These are phyloP conservation scores for Agriopis aurantiaria DNA, from an alignment of 2,888 invertebrate species.

Conservation along the genomic window DNA sequence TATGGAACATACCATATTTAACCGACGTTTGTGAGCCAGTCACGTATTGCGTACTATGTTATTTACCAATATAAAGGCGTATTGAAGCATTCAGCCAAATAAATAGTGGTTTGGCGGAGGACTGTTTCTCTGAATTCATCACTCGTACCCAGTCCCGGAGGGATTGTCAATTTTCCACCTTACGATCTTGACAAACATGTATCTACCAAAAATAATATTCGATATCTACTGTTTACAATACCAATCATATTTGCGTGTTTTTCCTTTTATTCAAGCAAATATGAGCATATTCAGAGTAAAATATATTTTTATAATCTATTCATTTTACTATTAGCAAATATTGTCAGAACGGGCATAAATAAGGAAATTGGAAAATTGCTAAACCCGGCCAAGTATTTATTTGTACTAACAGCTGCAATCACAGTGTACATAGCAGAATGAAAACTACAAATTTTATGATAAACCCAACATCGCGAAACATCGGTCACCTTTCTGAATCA, in stretches of 20 bases:
- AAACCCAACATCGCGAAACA: no score
- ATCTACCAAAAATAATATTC: conserved; percentile 45
- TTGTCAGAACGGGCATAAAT: neutral
- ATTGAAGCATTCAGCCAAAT: conserved; percentile 37
- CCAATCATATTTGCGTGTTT: conserved; percentile 18
- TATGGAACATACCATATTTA: conserved; percentile 28
- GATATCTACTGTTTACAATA: conserved; percentile 40
- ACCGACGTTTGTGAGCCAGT: conserved; percentile 14
- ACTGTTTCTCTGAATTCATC: conserved; percentile 48
- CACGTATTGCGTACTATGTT: conserved; percentile 12
- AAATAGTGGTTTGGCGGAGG: conserved; percentile 38
- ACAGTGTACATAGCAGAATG: no score
- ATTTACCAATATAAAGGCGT: conserved; percentile 31
- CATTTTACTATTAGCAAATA: conserved; percentile 1
- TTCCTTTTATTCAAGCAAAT: conserved; percentile 7
- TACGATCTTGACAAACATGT: conserved; percentile 48
- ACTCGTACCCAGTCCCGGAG: conserved; percentile 42
- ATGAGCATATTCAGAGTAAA: conserved; percentile 7
- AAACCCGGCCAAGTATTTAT: no score
- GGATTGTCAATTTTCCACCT: conserved; percentile 60
- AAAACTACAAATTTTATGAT: no score
- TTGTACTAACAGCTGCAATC: no score
- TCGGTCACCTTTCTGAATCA: no score
- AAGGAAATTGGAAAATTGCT: conserved; percentile 4
- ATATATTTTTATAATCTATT: conserved; percentile 8